phyloP scores from a whole-genome alignment of 2,113 vertebrate species.

The Himantopus leucocephalus region DNA sequence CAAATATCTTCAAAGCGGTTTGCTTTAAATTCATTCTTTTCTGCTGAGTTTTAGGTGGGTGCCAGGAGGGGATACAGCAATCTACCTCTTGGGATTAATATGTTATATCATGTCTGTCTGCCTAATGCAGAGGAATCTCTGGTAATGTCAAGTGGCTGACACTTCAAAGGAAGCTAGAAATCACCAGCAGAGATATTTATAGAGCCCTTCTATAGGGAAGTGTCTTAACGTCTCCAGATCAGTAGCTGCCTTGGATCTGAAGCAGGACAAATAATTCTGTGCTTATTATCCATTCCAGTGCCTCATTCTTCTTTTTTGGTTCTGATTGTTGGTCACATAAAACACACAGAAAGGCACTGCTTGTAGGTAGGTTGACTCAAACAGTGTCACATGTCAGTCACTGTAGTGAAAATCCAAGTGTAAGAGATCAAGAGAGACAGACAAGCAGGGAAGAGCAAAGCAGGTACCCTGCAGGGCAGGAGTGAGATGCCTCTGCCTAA shows the following conservation, averaged over 20 bases:
- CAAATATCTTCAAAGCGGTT: not conserved
- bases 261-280: not conserved
- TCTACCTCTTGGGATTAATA: constrained; percentile 39
- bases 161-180: constrained; percentile 45
- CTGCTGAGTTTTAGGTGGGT: not conserved
- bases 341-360: not conserved
- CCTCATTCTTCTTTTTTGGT: not conserved
- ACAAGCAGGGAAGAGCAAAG: not conserved
- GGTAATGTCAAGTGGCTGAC: constrained; percentile 41
- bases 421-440: not conserved
- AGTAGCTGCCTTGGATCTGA: constrained; percentile 18
- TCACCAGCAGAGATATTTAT: constrained; percentile 39
- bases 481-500: not conserved
- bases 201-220: not conserved
- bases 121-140: constrained; percentile 37
- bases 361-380: not conserved
- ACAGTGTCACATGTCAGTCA: not conserved
- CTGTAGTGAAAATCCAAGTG: not conserved
- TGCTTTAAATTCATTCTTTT: not conserved
- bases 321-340: not conserved
- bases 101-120: constrained; percentile 32
- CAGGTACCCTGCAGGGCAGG: not conserved
- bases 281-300: not conserved
- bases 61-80: not conserved
- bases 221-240: constrained; percentile 17